These are phyloP conservation scores for Drosophila vallismaia DNA, from an alignment of 2,888 invertebrate genomes.

Conservation along the genomic window DNA sequence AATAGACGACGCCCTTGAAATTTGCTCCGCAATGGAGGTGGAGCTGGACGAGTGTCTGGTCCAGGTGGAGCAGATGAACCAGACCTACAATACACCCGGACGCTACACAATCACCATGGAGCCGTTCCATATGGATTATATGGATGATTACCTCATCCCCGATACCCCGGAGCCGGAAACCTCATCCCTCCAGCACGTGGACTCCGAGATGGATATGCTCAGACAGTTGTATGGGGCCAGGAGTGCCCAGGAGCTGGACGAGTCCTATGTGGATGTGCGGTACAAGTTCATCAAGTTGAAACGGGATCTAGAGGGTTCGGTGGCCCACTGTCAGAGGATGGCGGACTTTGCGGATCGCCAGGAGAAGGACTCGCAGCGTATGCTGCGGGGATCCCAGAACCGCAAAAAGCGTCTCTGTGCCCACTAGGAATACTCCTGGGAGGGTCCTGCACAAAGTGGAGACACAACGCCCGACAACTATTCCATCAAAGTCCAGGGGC, in stretches of 20 bases:
- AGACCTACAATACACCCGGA: slow-evolving; percentile 50
- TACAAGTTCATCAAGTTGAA: slow-evolving; percentile 62
- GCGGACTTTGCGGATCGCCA: slow-evolving; percentile 39
- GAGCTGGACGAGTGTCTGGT: slow-evolving; percentile 51
- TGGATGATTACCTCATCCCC: background rate
- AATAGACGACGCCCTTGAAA: slow-evolving; percentile 54
- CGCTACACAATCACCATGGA: slow-evolving; percentile 24
- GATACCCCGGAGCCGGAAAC: background rate
- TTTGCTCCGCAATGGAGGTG: slow-evolving; percentile 41
- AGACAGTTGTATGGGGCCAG: slow-evolving; percentile 39
- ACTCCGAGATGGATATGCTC: slow-evolving; percentile 9
- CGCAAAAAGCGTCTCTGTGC: slow-evolving; percentile 13
- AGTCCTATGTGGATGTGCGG: slow-evolving; percentile 47
- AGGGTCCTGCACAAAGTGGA: too few species aligned
- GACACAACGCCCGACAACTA: slow-evolving; percentile 14
- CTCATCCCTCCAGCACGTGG: background rate
- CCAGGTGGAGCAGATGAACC: slow-evolving; percentile 48
- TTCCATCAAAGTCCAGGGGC: slow-evolving; percentile 24
- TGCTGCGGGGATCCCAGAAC: slow-evolving; percentile 34
- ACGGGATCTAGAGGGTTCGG: slow-evolving; percentile 50
- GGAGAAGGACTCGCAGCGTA: slow-evolving; percentile 39
- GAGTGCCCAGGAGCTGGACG: slow-evolving; percentile 46
- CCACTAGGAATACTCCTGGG: slow-evolving; percentile 1
- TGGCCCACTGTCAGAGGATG: slow-evolving; percentile 49
- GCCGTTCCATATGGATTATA: slow-evolving; percentile 10